Base-by-base conservation (phyloP, 2,888 invertebrate species). In the Taenaris catops region DNA sequence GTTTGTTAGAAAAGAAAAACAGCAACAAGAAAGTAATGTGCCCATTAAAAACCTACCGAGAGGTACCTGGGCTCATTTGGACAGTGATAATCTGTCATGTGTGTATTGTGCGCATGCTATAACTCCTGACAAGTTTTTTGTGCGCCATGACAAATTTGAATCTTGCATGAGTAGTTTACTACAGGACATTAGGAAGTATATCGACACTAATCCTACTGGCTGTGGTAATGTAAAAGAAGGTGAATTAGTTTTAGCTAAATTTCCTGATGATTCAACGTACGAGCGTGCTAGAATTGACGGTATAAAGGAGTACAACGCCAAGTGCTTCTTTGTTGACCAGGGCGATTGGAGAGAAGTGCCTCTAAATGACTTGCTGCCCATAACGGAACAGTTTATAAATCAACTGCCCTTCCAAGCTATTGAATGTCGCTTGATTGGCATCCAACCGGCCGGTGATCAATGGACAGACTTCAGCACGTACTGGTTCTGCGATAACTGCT, bases 331-430 rank as follows among this genome's bases (percentile, higher is more conserved):
- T 54, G 89, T 91, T 0, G 92, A 92, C 58, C 89, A 89, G 51
- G 92, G 91, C 0, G 91, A 91, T 54, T 83, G 72, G 55, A 69
- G 69, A 23, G 56, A 63, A 0, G 72, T 91, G 0, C 42, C 65
- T 0, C 46, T 58, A 2, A 55, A 68, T 2, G 66, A 88, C 44
- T 46, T 91, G 8, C 61, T 70, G 12, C 68, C 78, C 25, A 80
- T 92, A 10, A 76, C 88, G 0, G 76, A 87, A 9, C 64, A 75
- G 26, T 70, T 89, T 11, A 72, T 90, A 11, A 65, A 58, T 1
- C 75, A 76, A 51, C 55, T 92, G 39, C 92, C 92, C 0, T 91
- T 91, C 46, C 89, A 91, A 83, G 89, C 90, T 1, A 91, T 92
- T 18, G 90, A 91, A 62, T 92, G 92, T 60, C 61, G 81, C 24